Evolutionary conservation across 2,797 vertebrate species (phyloP), one percentile per base, ranked within the genome.

Genomic region (Smutsia temminckii): DNA sequence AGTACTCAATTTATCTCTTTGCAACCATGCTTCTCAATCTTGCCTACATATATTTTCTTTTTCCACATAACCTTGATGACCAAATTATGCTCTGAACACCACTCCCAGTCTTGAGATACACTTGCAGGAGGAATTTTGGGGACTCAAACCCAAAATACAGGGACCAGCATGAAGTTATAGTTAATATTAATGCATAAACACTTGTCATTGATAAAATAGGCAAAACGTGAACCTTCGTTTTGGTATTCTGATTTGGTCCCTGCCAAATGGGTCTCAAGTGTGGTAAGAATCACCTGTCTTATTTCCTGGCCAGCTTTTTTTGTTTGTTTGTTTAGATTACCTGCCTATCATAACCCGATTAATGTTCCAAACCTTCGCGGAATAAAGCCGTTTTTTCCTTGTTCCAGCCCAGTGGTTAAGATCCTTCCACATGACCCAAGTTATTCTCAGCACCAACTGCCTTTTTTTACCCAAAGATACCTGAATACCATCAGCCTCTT

Each of bases 171-270:
- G 23, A 59, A 53, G 34, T 66, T 89, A 77, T 46, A 66, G 37
- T 84, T 89, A 37, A 17, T 92, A 6, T 87, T 64, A 80, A 64
- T 53, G 40, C 42, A 83, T 63, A 83, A 78, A 84, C 16, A 71
- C n/a, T 94, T 93, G 10, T 1, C 20, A 68, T 80, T 88, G 79
- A 25, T 88, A 95, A 86, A 77, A 69, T 34, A 84, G 77, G 17
- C 25, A 91, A 97, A 94, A 55, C 61, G 8, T 29, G 16, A 74
- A 88, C 81, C 51, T 89, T 88, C 57, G 85, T 71, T 72, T 89
- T 20, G 17, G 11, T 21, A 49, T 92, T 83, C 42, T 23, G 8
- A 79, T 40, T 49, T 75, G 68, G 17, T 29, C 11, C 6, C 7
- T 78, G 59, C 16, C 64, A 37, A 5, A 2, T 75, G n/a, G 20